Evolutionary conservation across 2,797 vertebrate genomes (phyloP), one percentile per base, ranked within the genome.

Genomic region (Dendrocincla fuliginosa): DNA sequence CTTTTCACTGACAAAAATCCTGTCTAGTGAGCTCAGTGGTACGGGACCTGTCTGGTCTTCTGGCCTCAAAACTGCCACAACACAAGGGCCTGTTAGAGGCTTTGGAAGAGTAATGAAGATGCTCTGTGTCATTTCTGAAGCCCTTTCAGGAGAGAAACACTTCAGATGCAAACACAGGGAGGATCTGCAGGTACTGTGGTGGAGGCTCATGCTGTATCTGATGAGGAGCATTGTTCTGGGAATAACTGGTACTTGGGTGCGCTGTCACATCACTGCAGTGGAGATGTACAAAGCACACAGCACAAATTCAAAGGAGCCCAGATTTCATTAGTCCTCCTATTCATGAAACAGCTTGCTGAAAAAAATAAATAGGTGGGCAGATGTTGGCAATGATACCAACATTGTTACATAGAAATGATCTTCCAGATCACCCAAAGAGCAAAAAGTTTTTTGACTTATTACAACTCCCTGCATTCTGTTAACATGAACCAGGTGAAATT

Each of bases 401-500:
- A 64, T 42, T 93, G 85, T 85, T 87, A 69, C 74, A 56, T 20
- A 28, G 30, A n/a, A 74, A 37, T 57, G 33, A 47, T 63, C 42
- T 73, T 74, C 65, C 63, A 53, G 37, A 93, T 89, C 35, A 10
- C 70, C 35, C 50, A 84, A 74, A 87, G 55, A 15, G 1, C 39
- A 63, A 53, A 69, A 47, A 46, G 4, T 12, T 84, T 39, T 87
- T 71, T 41, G 10, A 35, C 76, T 91, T 86, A 13, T 80, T 95
- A 73, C 18, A 89, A 19, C 39, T 87, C 80, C 32, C 28, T 73
- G 25, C 65, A 59, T 83, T 88, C 41, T 82, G 44, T 55, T 86
- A 75, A 88, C 39, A 84, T 70, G 57, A 77, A 75, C 46, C 53
- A 64, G 30, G 63, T 86, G 78, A 83, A 87, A 80, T 23, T 55